Base-by-base conservation (phyloP, 2,888 invertebrate species). In the Hypomecis atomaria region DNA sequence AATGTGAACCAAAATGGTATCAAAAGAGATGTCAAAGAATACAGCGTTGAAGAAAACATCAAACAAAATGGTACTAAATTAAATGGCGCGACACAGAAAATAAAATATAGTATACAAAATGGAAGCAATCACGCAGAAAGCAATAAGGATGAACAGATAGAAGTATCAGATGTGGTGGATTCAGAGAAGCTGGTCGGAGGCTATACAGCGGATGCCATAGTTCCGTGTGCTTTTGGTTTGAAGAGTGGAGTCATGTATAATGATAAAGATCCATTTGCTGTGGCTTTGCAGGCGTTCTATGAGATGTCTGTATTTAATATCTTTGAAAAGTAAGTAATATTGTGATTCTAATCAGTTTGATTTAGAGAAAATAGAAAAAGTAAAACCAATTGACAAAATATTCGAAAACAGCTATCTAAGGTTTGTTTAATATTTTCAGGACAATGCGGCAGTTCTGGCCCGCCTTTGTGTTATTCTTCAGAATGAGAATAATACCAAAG, bases 391-490 rank as follows among this genome's bases (percentile, higher is more conserved):
- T 23, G 23, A 23, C 1, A n/a, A n/a, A n/a, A n/a, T n/a, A n/a
- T n/a, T n/a, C n/a, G n/a, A n/a, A 23, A 23, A 23, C 23, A 23
- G 23, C 3, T 23, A 23, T 23, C 23, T 23, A 37, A 13, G 1
- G 5, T 48, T 4, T 23, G n/a, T 9, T 56, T 43, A 49, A 4
- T 36, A n/a, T 62, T 90, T 89, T 10, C 84, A 92, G 92, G 70
- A 90, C 89, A 5, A 92, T 92, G 89, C 87, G 88, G 52, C 90
- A 91, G 68, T 89, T 92, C 62, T 92, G 92, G 92, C 92, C 92
- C 0, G 89, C 90, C 54, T 91, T 92, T 69, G 89, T 87, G 48
- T 73, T 92, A 62, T 90, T 92, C 81, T 89, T 92, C 72, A 79
- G 85, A 44, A 89, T 92, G 84, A 85, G 89, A 76, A 92, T 89